Conservation (phyloP, 2,113 vertebrate genomes). For the Brienomyrus brachyistius region DNA sequence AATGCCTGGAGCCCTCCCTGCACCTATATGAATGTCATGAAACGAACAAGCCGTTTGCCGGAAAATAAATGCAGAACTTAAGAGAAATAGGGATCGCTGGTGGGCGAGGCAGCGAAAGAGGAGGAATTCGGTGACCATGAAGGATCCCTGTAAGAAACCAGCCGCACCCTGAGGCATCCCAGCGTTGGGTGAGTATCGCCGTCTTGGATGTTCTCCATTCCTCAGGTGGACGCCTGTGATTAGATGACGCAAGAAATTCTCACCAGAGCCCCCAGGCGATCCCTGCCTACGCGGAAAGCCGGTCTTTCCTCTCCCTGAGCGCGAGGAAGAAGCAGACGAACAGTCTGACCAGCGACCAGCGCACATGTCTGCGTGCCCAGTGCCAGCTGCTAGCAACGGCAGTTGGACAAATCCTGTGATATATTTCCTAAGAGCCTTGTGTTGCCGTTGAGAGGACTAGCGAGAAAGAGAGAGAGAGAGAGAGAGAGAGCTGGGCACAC, state of each 20-base stretch:
- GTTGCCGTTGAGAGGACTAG: slow-evolving; percentile 13
- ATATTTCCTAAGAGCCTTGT: slow-evolving; percentile 25
- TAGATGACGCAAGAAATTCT: neutral
- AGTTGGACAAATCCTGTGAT: slow-evolving; percentile 18
- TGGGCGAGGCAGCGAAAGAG: neutral
- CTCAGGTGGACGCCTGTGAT: neutral
- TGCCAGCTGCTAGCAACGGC: slow-evolving; percentile 11
- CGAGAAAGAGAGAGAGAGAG: neutral
- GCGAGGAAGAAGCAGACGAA: neutral
- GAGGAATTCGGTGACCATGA: neutral
- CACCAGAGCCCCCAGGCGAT: neutral
- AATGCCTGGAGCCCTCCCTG: neutral
- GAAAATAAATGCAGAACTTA: neutral
- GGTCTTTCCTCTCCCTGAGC: neutral
- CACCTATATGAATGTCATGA: neutral
- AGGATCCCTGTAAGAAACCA: neutral
- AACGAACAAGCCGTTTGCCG: neutral
- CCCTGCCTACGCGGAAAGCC: neutral
- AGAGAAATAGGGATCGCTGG: neutral
- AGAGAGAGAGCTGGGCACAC: neutral
- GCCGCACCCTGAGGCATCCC: neutral
- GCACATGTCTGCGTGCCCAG: neutral
- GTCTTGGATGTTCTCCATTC: neutral
- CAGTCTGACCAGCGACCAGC: neutral
- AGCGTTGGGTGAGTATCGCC: neutral